Evolutionary conservation across 1,140 invertebrate species (phyloP).

Genomic region (Bombus waltoni): DNA sequence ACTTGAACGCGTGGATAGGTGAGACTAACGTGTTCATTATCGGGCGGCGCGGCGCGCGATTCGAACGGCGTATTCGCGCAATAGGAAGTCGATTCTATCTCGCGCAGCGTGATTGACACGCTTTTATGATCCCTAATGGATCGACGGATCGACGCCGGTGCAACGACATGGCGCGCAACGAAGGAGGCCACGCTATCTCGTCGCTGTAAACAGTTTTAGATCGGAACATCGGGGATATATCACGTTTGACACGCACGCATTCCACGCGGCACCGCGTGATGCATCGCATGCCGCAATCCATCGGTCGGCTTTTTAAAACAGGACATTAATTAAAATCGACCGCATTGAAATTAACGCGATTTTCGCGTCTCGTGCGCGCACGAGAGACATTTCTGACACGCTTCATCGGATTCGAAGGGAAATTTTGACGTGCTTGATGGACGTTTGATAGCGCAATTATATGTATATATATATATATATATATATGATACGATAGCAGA

Average conservation of each 20-base stretch:
- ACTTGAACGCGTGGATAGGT: constrained; percentile 3
- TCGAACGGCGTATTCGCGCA: background rate
- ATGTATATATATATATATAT: too few species aligned
- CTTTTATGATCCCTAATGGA: constrained; percentile 51
- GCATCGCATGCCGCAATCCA: constrained; percentile 60
- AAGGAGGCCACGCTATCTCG: constrained; percentile 21
- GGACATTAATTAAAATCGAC: constrained; percentile 49
- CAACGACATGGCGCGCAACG: constrained; percentile 1
- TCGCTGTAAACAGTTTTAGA: constrained; percentile 66
- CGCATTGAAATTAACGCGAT: constrained; percentile 15
- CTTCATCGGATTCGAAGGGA: background rate
- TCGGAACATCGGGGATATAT: constrained; percentile 70
- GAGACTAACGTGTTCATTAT: constrained; percentile 11
- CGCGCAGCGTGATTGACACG: constrained; percentile 43
- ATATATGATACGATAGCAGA: background rate
- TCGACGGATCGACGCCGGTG: constrained; percentile 19
- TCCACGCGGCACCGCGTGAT: constrained; percentile 64
- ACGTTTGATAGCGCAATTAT: background rate
- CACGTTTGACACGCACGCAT: constrained; percentile 69
- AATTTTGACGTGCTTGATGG: background rate
- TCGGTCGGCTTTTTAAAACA: constrained; percentile 16
- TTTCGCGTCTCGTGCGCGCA: background rate
- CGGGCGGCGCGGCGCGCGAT: background rate
- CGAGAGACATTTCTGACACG: constrained; percentile 11
- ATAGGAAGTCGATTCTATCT: constrained; percentile 40